A percentile compares a stretch with the other conserved stretches of the same genome.
Conservation (phyloP, 2,797 vertebrate genomes). For the Acanthornis magna region DNA sequence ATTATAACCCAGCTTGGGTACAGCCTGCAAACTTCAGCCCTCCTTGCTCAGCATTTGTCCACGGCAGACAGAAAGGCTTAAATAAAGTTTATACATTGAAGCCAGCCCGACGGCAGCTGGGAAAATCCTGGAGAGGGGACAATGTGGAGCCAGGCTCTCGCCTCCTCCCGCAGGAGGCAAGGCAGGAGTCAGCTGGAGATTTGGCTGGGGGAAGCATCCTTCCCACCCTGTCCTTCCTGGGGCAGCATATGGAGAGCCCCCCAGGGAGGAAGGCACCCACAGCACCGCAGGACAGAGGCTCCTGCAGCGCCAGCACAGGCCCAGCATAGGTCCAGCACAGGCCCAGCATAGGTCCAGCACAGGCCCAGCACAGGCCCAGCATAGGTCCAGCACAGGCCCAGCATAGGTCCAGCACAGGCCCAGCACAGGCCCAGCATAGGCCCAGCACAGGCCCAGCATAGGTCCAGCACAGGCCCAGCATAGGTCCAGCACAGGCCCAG, state of each 20-base stretch:
- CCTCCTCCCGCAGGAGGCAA: background rate
- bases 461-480: background rate
- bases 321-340: no score
- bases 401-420: rapidly evolving
- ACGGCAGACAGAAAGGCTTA: background rate
- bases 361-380: background rate
- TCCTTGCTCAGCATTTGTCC: background rate
- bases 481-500: background rate
- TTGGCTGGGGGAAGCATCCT: background rate
- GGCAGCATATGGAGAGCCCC: background rate
- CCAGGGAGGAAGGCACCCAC: rapidly evolving
- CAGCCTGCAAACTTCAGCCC: background rate
- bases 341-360: background rate
- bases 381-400: no score
- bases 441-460: background rate
- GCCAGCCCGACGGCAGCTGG: background rate
- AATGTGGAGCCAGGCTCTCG: rapidly evolving
- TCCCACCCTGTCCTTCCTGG: background rate
- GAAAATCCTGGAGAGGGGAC: background rate
- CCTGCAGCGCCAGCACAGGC: rapidly evolving
- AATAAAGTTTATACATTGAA: background rate
- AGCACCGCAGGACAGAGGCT: rapidly evolving
- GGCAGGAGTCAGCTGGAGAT: background rate
- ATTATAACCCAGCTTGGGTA: slow-evolving; percentile 2
- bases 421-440: rapidly evolving